Conservation (phyloP, 2,113 vertebrate genomes). For the Acrocephalus kingi region DNA sequence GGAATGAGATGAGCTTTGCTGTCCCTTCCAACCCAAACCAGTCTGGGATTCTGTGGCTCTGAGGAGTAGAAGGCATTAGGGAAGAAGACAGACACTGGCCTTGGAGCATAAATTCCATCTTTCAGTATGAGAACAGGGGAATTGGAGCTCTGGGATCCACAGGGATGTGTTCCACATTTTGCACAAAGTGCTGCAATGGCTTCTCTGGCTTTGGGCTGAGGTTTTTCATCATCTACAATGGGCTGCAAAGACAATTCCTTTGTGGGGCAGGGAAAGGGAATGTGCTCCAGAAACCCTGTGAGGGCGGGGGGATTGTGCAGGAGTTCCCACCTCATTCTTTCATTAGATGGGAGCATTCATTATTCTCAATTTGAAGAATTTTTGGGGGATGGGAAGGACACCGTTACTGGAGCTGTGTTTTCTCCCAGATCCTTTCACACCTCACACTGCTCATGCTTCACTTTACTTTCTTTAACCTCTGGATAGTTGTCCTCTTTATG, state of each 20-base stretch:
- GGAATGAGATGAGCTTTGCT: neutral
- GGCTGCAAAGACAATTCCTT: neutral
- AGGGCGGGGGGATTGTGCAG: rapidly evolving
- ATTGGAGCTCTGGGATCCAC: neutral
- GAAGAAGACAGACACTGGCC: neutral
- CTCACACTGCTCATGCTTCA: neutral
- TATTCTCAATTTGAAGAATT: neutral
- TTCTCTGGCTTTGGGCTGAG: neutral
- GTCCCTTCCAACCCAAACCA: neutral
- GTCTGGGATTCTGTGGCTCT: neutral
- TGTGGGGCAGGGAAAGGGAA: neutral
- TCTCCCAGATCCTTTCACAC: neutral
- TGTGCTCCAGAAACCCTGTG: neutral
- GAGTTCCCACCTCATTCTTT: neutral
- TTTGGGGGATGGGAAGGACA: neutral
- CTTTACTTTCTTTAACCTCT: neutral
- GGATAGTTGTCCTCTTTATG: neutral
- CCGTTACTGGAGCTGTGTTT: neutral
- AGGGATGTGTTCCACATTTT: neutral
- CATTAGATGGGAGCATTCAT: neutral
- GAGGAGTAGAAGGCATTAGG: neutral
- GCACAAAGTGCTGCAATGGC: neutral
- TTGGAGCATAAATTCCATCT: neutral
- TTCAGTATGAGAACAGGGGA: neutral
- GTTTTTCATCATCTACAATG: neutral